Evolutionary conservation across 2,797 vertebrate species (phyloP), one percentile per base, ranked within the genome.

Genomic region (Phrynocephalus vlangalii): DNA sequence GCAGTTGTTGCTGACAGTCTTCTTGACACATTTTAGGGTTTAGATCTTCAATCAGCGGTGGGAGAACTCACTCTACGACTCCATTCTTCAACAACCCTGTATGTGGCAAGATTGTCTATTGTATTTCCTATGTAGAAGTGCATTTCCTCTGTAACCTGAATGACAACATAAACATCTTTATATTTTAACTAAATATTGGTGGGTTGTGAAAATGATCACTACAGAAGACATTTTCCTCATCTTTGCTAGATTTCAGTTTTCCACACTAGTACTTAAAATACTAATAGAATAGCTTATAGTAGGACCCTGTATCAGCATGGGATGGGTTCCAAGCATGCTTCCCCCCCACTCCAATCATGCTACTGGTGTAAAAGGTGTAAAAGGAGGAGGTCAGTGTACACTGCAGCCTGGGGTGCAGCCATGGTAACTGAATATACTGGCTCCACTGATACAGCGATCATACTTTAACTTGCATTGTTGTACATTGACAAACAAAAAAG

Each of bases 61-160:
- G 80, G 72, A 79, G 66, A 73, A 84, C 68, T 52, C 75, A 24
- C 22, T 20, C 73, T 72, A 26, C 20, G 26, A 87, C 48, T 60
- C 50, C 33, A 50, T 82, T 82, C n/a, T 83, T 87, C 30, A 77
- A 44, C 38, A 44, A 83, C 75, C 38, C 38, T 44, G 38, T 71
- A 20, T 24, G 44, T 4, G 9, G 50, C 44, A 67, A 80, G 68
- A 30, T 18, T 85, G 81, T 85, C 63, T 80, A n/a, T 67, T 82
- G 63, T 79, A 76, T n/a, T 82, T 70, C 44, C 33, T 81, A 56
- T 85, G 83, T 85, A 81, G 81, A 85, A 67, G 30, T 80, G 60
- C 56, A 76, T 44, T 85, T 81, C 33, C 20, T 77, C 63, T 82
- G 63, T 79, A 82, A 81, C 75, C 44, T 88, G 78, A 79, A 81